Conservation (phyloP, 2,888 invertebrate genomes). For the Nudaria mundana region DNA sequence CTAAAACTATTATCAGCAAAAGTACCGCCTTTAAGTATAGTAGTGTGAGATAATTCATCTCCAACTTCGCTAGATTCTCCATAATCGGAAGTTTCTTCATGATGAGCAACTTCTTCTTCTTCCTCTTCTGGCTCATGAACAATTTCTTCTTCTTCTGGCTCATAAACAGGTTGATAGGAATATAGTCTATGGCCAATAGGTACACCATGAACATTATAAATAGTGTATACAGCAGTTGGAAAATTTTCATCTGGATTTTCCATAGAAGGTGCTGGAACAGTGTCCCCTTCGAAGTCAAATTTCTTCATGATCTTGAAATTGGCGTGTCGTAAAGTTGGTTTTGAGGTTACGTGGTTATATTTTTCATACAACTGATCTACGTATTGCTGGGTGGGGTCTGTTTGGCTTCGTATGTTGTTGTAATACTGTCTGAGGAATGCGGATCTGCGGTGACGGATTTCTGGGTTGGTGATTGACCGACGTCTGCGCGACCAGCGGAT, state of each 20-base stretch:
- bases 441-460: constrained; percentile 63
- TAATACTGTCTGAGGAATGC: constrained; percentile 70
- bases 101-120: constrained; percentile 53
- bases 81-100: constrained; percentile 58
- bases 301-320: constrained; percentile 75
- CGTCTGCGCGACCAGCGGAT: constrained; percentile 89
- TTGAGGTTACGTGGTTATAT: constrained; percentile 63
- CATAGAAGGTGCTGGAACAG: constrained; percentile 41
- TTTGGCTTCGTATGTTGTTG: constrained; percentile 51
- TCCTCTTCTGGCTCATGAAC: constrained; percentile 73
- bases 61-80: constrained; percentile 51
- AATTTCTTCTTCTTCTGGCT: constrained; percentile 66
- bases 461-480: constrained; percentile 74
- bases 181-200: constrained; percentile 72
- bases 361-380: constrained; percentile 67
- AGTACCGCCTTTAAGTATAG: constrained; percentile 70
- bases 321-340: constrained; percentile 70
- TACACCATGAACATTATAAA: constrained; percentile 73
- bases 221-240: constrained; percentile 71
- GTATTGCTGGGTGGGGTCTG: constrained; percentile 51
- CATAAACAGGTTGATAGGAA: constrained; percentile 74
- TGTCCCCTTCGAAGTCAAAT: constrained; percentile 61
- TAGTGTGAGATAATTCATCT: constrained; percentile 55
- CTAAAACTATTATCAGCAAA: constrained; percentile 50
- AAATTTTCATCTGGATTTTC: constrained; percentile 53